Base-by-base conservation (phyloP, 2,888 invertebrate genomes). In the Sclerodermus sp. region DNA sequence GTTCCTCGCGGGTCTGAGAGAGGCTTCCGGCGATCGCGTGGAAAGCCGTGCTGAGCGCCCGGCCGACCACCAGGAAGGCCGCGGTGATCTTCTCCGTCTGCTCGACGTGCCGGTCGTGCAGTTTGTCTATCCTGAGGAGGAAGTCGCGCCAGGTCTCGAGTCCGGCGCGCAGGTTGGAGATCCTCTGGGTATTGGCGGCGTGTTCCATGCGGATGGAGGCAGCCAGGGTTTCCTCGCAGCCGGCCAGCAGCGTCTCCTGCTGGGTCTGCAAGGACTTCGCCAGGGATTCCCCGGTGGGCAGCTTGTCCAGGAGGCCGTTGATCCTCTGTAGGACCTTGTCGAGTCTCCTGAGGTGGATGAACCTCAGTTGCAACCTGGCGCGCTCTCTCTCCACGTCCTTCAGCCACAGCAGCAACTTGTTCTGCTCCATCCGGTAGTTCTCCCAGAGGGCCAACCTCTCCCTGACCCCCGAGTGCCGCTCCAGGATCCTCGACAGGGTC, bases 141-240 rank as follows among this genome's bases (percentile, higher is more conserved):
- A 90, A 91, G 66, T 87, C 86, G 53, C 83, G 82, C 93, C 93
- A 93, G 0, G 91, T 92, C 64, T 89, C 86, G 6, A 93, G 79
- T 42, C 90, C 89, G 8, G 93, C 92, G 58, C 87, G 85, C 13
- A 91, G 77, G 71, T 91, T 93, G 39, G 86, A 85, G n/a, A 91
- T 85, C 49, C 92, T 81, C 71, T 92, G 90, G 1, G 83, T 82
- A 30, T 88, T 85, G 1, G 91, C 89, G 0, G 87, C 87, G 68
- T 89, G 88, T 74, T 93, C 92, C 85, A 91, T 89, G 53, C 89
- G 83, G 13, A 92, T 87, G 0, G 91, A 90, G 0, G 89, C 86
- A 2, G 88, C 87, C 45, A 91, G 80, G 0, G 88, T 85, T 60
- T 90, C 89, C 62, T 92, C 91, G 56, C 90, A 89, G 68, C 88